phyloP scores from a whole-genome alignment of 2,113 vertebrate species.

The Epinephelus lanceolatus region DNA sequence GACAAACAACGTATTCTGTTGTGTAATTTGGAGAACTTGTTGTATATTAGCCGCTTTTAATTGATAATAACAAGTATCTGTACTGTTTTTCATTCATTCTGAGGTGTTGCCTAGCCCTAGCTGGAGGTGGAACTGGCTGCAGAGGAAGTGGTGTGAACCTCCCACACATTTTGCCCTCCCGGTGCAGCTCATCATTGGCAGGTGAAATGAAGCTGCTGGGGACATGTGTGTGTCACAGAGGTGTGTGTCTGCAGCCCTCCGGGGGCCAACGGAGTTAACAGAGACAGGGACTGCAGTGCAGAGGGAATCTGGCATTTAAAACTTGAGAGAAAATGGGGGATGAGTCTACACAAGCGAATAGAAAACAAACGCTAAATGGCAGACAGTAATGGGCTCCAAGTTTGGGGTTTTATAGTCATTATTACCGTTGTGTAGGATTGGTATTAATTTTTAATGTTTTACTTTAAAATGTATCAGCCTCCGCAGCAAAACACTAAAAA shows the following conservation, averaged over 20 bases:
- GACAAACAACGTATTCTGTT: neutral
- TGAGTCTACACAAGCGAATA: neutral
- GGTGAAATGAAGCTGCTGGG: slow-evolving; percentile 25
- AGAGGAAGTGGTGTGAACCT: neutral
- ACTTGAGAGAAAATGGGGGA: neutral
- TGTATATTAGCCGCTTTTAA: neutral
- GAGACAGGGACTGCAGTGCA: neutral
- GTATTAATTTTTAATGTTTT: neutral
- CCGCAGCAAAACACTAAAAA: neutral
- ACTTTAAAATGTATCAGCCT: neutral
- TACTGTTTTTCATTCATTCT: neutral
- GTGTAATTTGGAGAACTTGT: neutral
- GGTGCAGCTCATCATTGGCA: neutral
- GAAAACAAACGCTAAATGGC: neutral
- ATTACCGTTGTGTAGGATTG: neutral
- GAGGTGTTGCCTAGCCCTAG: neutral
- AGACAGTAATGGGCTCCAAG: neutral
- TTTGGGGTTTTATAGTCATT: neutral
- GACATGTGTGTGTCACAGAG: slow-evolving; percentile 23
- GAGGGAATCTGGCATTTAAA: neutral
- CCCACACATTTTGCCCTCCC: neutral
- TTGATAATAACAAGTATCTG: slow-evolving; percentile 6
- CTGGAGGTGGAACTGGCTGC: neutral
- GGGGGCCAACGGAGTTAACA: neutral
- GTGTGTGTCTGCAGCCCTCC: slow-evolving; percentile 8